These are phyloP conservation scores for Cichladusa arquata DNA, from an alignment of 2,113 vertebrate genomes.

Conservation along the genomic window DNA sequence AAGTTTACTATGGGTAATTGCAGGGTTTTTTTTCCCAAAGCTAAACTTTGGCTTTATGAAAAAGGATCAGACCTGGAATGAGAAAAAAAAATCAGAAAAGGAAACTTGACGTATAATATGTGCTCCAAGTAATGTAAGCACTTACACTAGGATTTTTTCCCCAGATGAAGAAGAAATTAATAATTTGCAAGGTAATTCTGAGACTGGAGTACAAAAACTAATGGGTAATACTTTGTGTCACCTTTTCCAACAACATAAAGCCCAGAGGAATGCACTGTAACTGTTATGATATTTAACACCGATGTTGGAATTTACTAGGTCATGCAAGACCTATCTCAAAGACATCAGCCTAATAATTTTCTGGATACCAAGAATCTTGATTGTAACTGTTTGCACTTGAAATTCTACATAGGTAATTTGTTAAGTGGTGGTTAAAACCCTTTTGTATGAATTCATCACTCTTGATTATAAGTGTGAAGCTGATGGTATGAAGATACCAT, in stretches of 20 bases:
- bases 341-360: not conserved
- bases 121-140: not conserved
- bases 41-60: not conserved
- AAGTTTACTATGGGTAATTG: not conserved
- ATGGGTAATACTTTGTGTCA: not conserved
- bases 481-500: not conserved
- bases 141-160: not conserved
- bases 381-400: not conserved
- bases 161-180: not conserved
- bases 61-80: not conserved
- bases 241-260: not conserved
- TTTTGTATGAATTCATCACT: not conserved
- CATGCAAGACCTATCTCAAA: not conserved
- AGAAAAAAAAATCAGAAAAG: not conserved
- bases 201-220: not conserved
- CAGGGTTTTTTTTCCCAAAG: rapidly evolving
- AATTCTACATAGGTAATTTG: not conserved
- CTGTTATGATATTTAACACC: not conserved
- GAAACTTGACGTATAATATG: not conserved
- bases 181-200: not conserved
- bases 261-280: not conserved
- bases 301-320: not conserved
- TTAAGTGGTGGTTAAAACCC: not conserved
- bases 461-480: not conserved
- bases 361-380: not conserved